These are phyloP conservation scores for Deroplatys truncata DNA, from an alignment of 2,888 invertebrate genomes.

Conservation along the genomic window DNA sequence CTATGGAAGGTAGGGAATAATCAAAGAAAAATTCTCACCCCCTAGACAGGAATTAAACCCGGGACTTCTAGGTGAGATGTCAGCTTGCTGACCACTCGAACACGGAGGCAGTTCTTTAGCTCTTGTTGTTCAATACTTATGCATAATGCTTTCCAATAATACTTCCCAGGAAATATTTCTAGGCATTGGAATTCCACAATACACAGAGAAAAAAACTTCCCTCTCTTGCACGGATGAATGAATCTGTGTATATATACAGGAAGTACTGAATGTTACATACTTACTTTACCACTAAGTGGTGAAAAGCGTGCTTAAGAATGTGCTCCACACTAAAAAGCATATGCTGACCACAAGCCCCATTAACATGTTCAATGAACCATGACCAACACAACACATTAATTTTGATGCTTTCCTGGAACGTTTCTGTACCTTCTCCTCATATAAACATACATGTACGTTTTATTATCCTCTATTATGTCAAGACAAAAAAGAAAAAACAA, in stretches of 20 bases:
- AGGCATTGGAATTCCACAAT: neutral
- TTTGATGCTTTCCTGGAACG: neutral
- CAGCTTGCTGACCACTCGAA: too few species aligned
- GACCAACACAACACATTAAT: neutral
- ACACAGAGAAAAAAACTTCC: neutral
- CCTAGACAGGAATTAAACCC: too few species aligned
- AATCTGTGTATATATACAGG: neutral
- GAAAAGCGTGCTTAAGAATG: neutral
- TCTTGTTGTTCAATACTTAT: too few species aligned
- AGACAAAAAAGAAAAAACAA: too few species aligned
- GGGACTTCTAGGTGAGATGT: too few species aligned
- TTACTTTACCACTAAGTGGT: neutral
- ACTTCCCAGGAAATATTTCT: neutral
- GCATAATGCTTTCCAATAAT: neutral
- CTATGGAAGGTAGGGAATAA: too few species aligned
- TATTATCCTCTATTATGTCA: neutral
- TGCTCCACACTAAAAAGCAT: neutral
- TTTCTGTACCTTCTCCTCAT: neutral
- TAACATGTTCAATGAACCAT: neutral
- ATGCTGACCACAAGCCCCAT: neutral
- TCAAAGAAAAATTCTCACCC: too few species aligned
- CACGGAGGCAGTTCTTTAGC: too few species aligned
- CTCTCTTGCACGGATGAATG: neutral
- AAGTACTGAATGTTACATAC: neutral
- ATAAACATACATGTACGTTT: neutral